Evolutionary conservation across 2,113 vertebrate genomes (phyloP), one percentile per base, ranked within the genome.

Genomic region (Coryphaenoides rupestris): DNA sequence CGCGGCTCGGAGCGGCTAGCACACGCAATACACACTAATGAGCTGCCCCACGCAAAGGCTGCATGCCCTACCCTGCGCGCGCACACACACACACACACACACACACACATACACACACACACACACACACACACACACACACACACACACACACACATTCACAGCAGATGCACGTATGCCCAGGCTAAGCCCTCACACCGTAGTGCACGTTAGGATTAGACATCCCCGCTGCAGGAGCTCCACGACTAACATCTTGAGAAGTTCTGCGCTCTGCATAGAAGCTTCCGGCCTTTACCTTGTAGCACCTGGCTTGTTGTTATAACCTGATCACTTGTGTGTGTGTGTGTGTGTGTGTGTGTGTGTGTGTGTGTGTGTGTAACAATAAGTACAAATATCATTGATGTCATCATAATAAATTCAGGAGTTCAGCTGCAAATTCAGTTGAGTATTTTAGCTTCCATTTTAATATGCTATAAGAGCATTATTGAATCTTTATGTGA

Each of bases 181-280:
- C n/a, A n/a, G 52, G 19, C 7, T 13, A 54, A 54, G 15, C 28
- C 21, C 19, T 3, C 55, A 58, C 55, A 58, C 73, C 72, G 78
- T 63, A 76, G 84, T 52, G 78, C 72, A 82, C 83, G 80, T 84
- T 76, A 63, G 76, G 86, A 78, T 80, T 76, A 68, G 62, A 86
- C 78, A 77, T 82, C 78, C 74, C 68, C 84, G 86, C 77, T 86
- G 61, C 57, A 55, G 68, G 57, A 73, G 70, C 71, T 74, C 78
- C 69, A 84, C 83, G 81, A 76, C 55, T 79, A 81, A 87, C 77
- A 83, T 80, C 82, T 74, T 49, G 60, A 65, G 65, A 72, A 22
- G 63, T 72, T 6, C 33, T 40, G 33, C 33, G 13, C 33, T 40
- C 13, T 40, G 33, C 33, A 40, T 40, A 10, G n/a, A n/a, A 12